Evolutionary conservation across 2,888 invertebrate genomes (phyloP).

Genomic region (Creontiades dilutus): DNA sequence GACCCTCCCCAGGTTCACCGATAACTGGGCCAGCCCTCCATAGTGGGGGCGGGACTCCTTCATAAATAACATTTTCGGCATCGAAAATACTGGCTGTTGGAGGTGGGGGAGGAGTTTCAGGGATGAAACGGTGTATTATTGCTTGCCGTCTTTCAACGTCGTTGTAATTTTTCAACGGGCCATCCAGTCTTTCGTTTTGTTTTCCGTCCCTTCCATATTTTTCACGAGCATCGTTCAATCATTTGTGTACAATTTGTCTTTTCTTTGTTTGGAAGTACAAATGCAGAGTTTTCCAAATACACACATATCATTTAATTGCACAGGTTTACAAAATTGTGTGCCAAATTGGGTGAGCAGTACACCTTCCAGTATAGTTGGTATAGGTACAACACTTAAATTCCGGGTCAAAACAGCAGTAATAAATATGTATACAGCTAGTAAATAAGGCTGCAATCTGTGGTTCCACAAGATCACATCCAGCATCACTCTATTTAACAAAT

Average conservation of each 20-base stretch:
- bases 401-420: no score
- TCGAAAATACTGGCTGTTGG: neutral
- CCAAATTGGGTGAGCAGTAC: no score
- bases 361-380: no score
- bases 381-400: no score
- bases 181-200: neutral
- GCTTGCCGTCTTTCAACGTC: constrained; percentile 25
- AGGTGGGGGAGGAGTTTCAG: neutral
- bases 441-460: no score
- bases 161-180: neutral
- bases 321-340: no score
- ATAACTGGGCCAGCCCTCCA: neutral
- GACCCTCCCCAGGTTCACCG: neutral
- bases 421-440: no score
- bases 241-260: neutral
- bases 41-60: neutral
- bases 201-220: neutral
- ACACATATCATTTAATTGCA: no score
- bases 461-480: no score
- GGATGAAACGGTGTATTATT: constrained; percentile 18
- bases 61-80: constrained; percentile 31
- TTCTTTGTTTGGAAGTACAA: neutral
- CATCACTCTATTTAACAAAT: no score
- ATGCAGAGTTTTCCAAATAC: neutral
- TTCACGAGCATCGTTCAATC: neutral